Evolutionary conservation across 2,113 vertebrate genomes (phyloP), one percentile per base, ranked within the genome.

Genomic region (Gopherus evgoodei): DNA sequence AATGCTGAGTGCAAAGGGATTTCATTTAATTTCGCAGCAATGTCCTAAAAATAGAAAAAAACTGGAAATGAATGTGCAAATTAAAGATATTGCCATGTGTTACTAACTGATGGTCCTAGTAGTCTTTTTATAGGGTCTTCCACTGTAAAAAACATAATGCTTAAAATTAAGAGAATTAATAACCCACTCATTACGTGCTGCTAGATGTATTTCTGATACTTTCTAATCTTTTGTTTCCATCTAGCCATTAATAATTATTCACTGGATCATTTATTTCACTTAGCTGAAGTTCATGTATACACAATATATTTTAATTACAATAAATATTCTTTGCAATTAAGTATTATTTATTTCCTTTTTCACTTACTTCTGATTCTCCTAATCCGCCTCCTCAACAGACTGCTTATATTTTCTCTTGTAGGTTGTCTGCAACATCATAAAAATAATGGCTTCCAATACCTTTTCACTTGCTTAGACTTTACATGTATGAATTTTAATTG

Each of bases 381-480:
- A 57, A 69, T 85, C 94, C 72, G 88, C 50, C 89, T 93, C 56
- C 78, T 83, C 22, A 35, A 42, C 50, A 87, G 52, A 47, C 47
- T 90, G 86, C 94, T 96, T 94, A 25, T 94, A 89, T 89, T 96
- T 97, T 86, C 85, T 89, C 91, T 88, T 53, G 0, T 56, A 25
- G 9, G 69, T 11, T 13, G 83, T 96, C 59, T 87, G 89, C 72
- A 96, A 93, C 12, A 25, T 44, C n/a, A 69, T n/a, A 69, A n/a
- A 75, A 72, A 83, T 17, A 95, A 88, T 52, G 93, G 82, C 54
- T 29, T 96, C 86, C 93, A 94, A 83, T 53, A 50, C 6, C 53
- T 65, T 50, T 93, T 81, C 95, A 96, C 96, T 94, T 95, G 54
- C 94, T 87, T 96, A 93, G 92, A 85, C 94, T 93, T 93, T 90